Evolutionary conservation across 2,797 vertebrate genomes (phyloP).

Genomic region (Lacerta bilineata): DNA sequence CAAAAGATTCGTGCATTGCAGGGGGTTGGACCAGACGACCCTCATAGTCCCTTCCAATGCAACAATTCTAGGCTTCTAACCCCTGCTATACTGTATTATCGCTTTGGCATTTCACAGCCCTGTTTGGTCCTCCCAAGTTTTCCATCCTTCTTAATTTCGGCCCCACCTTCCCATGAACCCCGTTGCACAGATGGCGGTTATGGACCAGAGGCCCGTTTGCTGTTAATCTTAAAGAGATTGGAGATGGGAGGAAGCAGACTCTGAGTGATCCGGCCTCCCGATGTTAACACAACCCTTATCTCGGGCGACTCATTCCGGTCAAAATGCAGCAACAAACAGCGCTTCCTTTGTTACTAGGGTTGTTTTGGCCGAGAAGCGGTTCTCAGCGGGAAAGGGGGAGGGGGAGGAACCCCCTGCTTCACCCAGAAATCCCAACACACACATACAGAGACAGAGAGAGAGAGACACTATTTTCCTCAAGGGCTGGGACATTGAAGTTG

Average conservation of each 20-base stretch:
- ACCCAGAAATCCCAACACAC: background rate
- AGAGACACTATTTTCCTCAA: background rate
- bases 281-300: slow-evolving; percentile 8
- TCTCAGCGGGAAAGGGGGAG: background rate
- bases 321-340: slow-evolving; percentile 1
- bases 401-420: background rate
- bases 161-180: background rate
- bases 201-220: background rate
- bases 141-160: background rate
- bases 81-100: background rate
- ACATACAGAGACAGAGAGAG: no score
- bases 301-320: background rate
- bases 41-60: no score
- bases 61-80: no score
- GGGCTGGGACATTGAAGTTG: background rate
- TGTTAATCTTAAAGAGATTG: background rate
- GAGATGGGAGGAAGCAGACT: background rate
- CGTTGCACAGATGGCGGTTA: background rate
- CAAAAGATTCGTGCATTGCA: no score
- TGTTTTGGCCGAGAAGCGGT: background rate
- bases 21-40: no score
- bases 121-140: background rate
- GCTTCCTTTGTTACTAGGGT: background rate
- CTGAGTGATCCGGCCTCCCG: background rate
- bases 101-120: background rate